Percentiles rank a stretch among this genome's conserved stretches.
Conservation (phyloP, 2,797 vertebrate genomes). For the Prionace glauca region DNA sequence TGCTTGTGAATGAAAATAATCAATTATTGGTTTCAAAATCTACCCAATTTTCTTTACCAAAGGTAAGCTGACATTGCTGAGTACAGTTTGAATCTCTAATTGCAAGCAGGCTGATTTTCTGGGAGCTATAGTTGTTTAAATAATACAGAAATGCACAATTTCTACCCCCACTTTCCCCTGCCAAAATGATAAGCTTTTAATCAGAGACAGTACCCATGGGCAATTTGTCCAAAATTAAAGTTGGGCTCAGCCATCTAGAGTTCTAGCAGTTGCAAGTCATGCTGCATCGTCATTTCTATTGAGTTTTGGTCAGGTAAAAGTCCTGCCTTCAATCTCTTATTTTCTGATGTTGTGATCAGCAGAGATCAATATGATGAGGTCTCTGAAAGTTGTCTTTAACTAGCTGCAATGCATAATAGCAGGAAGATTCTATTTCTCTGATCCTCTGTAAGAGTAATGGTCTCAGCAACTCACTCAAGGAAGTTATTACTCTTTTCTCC, state of each 20-base stretch:
- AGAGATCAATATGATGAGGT: neutral
- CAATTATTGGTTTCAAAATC: neutral
- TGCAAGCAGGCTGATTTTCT: neutral
- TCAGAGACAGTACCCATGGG: neutral
- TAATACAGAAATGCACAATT: neutral
- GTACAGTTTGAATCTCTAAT: neutral
- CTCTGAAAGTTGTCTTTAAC: neutral
- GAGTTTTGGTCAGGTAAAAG: neutral
- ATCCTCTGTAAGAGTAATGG: neutral
- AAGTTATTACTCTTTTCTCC: neutral
- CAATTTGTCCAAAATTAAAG: neutral
- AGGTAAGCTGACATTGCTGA: neutral
- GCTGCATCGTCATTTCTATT: neutral
- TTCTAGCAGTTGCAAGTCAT: neutral
- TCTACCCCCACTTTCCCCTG: neutral
- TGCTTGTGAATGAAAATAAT: neutral
- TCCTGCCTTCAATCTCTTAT: neutral
- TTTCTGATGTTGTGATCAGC: neutral
- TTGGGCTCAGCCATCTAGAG: neutral
- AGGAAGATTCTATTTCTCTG: neutral
- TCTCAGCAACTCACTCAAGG: neutral
- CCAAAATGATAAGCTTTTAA: neutral
- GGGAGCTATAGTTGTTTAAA: neutral
- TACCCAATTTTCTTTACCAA: neutral
- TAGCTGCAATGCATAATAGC: neutral